Evolutionary conservation across 2,797 vertebrate species (phyloP).

Genomic region (Oryzias dopingdopingensis): DNA sequence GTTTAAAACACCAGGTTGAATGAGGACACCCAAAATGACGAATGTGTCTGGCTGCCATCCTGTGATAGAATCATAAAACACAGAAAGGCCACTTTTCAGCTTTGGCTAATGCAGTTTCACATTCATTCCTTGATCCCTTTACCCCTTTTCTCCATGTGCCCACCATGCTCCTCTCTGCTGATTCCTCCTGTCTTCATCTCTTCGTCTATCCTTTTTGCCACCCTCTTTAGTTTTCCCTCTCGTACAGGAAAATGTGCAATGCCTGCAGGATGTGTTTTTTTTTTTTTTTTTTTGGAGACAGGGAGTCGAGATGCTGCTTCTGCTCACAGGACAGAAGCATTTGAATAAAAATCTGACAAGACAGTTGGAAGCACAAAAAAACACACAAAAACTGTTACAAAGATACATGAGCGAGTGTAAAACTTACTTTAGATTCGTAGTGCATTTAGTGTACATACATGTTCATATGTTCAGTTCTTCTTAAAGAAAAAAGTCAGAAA

Average conservation of each 20-base stretch:
- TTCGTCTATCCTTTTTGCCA: no score
- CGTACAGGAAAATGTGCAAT: slow-evolving; percentile 65
- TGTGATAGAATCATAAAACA: slow-evolving; percentile 30
- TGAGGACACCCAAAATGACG: slow-evolving; percentile 11
- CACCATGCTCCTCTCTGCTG: background rate
- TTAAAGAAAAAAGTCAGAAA: no score
- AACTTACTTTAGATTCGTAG: no score
- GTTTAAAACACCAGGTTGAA: slow-evolving; percentile 5
- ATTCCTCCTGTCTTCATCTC: background rate
- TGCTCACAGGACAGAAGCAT: slow-evolving; percentile 53
- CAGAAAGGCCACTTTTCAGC: slow-evolving; percentile 18
- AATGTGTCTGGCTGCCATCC: slow-evolving; percentile 8
- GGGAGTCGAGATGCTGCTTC: slow-evolving; percentile 62
- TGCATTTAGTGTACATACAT: no score
- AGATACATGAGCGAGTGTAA: no score
- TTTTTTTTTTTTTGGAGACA: slow-evolving; percentile 69
- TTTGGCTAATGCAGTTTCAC: slow-evolving; percentile 25
- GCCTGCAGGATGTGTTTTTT: slow-evolving; percentile 66
- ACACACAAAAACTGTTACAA: background rate
- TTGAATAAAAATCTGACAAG: slow-evolving; percentile 27
- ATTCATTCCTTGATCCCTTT: slow-evolving; percentile 5
- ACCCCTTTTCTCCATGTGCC: no score
- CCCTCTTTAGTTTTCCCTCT: slow-evolving; percentile 7
- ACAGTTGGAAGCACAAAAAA: slow-evolving; percentile 15
- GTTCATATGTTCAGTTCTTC: no score